Percentiles rank a stretch among this genome's conserved stretches.
Conservation (phyloP, 2,797 vertebrate genomes). For the Phataginus tricuspis region DNA sequence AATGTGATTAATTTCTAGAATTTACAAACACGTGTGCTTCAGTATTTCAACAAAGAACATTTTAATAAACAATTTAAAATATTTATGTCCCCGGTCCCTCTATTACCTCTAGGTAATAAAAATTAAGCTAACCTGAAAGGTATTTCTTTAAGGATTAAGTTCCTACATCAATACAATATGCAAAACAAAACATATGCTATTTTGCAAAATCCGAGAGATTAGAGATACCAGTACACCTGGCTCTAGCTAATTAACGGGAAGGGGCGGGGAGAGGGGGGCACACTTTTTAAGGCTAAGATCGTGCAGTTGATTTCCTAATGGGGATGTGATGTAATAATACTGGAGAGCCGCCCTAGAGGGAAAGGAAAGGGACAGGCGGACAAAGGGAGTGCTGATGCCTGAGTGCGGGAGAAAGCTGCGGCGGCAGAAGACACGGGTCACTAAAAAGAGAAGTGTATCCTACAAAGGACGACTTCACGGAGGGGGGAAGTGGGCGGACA, state of each 20-base stretch:
- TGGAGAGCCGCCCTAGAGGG: not conserved
- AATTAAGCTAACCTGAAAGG: no score
- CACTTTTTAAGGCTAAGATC: not conserved
- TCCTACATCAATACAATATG: not conserved
- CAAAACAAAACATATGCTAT: not conserved
- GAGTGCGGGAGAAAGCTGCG: not conserved
- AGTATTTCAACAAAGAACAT: not conserved
- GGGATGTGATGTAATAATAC: slow-evolving; percentile 31
- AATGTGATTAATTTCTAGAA: not conserved
- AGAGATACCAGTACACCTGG: not conserved
- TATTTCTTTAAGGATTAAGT: not conserved
- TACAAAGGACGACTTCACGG: not conserved
- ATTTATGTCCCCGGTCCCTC: not conserved
- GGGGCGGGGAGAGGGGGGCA: fast-evolving
- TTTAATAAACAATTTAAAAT: not conserved
- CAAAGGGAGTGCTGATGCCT: slow-evolving; percentile 41
- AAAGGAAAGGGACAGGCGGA: not conserved
- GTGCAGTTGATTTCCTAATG: not conserved
- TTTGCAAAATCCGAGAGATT: not conserved
- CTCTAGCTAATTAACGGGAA: not conserved
- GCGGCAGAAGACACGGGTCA: not conserved
- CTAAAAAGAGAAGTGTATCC: not conserved
- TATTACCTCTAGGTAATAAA: not conserved
- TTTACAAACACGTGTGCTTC: not conserved
- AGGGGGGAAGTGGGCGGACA: not conserved